These are phyloP conservation scores for Scopus umbretta DNA, from an alignment of 2,113 vertebrate species.

Conservation along the genomic window DNA sequence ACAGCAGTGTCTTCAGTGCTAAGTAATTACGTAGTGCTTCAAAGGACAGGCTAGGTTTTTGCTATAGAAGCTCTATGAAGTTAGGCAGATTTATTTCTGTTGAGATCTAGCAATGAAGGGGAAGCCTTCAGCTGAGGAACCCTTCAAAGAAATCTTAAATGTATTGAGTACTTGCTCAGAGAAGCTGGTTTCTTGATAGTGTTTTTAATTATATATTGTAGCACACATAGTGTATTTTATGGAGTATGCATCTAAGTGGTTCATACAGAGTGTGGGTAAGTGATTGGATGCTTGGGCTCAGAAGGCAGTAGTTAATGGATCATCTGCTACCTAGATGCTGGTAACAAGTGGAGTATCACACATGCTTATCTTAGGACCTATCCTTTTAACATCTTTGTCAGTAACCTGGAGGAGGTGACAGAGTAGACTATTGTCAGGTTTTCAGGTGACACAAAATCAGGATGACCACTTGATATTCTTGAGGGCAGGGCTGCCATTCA, in stretches of 20 bases:
- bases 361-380: neutral
- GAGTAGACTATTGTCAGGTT: neutral
- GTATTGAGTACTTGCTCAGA: neutral
- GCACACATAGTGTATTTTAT: neutral
- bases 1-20: neutral
- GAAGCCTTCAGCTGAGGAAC: neutral
- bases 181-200: neutral
- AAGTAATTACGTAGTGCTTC: neutral
- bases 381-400: neutral
- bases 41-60: neutral
- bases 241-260: neutral
- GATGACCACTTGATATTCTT: neutral
- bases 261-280: neutral
- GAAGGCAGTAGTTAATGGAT: neutral
- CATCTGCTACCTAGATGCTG: fast-evolving
- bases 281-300: neutral
- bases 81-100: neutral
- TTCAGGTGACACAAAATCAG: neutral
- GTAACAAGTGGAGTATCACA: neutral
- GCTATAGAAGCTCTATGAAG: neutral
- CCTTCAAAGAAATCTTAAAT: neutral
- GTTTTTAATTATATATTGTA: neutral
- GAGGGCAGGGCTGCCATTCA: neutral
- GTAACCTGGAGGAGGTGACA: neutral
- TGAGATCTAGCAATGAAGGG: neutral